Evolutionary conservation across 2,888 invertebrate genomes (phyloP).

Genomic region (Drosophila greeni): DNA sequence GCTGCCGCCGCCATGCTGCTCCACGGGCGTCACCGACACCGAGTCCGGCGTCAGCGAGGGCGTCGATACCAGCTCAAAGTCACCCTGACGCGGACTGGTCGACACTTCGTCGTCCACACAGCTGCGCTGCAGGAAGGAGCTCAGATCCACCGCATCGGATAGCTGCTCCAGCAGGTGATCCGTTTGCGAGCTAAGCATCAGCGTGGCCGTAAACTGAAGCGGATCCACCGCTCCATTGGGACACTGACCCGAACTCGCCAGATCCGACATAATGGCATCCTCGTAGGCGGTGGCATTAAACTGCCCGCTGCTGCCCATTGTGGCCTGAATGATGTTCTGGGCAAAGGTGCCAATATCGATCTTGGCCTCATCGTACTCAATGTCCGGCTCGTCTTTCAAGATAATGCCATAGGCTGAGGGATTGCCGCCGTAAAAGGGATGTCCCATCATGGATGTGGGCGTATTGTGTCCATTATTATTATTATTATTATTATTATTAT

Average conservation of each 20-base stretch:
- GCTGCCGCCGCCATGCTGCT: conserved; percentile 68
- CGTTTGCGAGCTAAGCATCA: conserved; percentile 88
- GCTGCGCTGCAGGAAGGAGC: conserved; percentile 85
- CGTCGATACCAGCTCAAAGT: conserved; percentile 85
- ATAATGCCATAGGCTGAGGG: conserved; percentile 88
- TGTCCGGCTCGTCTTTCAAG: conserved; percentile 88
- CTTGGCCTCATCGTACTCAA: conserved; percentile 87
- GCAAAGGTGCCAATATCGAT: conserved; percentile 81
- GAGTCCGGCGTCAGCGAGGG: conserved; percentile 86
- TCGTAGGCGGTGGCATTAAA: conserved; percentile 83
- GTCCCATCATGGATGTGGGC: conserved; percentile 35
- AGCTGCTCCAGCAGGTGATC: conserved; percentile 88
- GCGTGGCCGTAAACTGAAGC: conserved; percentile 88
- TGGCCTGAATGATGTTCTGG: conserved; percentile 76
- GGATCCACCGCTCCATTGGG: conserved; percentile 84
- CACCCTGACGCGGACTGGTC: conserved; percentile 80
- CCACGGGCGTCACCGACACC: conserved; percentile 80
- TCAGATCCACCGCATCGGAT: conserved; percentile 88
- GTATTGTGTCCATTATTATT: conserved; percentile 7
- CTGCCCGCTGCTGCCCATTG: conserved; percentile 66
- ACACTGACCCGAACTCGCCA: conserved; percentile 80
- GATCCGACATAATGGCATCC: conserved; percentile 91
- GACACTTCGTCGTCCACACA: conserved; percentile 80
- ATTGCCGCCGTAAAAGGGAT: conserved; percentile 80
- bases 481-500: conserved; percentile 8